Percentiles rank a stretch among this genome's conserved stretches.
Conservation (phyloP, 2,888 invertebrate genomes). For the Abrostola triplasia region DNA sequence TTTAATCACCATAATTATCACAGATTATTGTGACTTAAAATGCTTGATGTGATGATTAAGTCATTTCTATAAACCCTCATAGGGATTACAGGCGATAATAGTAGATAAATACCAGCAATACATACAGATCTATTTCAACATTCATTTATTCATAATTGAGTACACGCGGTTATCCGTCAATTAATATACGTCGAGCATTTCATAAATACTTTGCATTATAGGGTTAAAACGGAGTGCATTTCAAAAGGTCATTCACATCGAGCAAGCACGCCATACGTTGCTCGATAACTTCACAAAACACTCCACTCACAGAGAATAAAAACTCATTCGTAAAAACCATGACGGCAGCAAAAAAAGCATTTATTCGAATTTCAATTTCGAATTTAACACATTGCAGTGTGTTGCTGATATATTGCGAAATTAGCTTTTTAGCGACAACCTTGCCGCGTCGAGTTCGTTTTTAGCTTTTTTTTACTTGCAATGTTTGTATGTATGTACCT, state of each 20-base stretch:
- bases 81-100: no score
- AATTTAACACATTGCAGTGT: constrained; percentile 57
- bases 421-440: constrained; percentile 30
- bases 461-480: no score
- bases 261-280: constrained; percentile 4
- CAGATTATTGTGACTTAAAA: no score
- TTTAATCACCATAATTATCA: no score
- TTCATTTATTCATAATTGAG: background rate
- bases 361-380: constrained; percentile 52
- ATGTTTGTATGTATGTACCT: no score
- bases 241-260: constrained; percentile 10
- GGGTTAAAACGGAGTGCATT: constrained; percentile 14
- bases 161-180: background rate
- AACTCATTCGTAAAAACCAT: constrained; percentile 33
- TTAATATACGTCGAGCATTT: constrained; percentile 3
- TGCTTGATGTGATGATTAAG: no score
- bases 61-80: no score
- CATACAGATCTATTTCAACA: background rate
- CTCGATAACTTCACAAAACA: constrained; percentile 3
- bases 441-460: constrained; percentile 4
- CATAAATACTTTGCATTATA: background rate
- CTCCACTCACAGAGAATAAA: constrained; percentile 20
- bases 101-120: background rate
- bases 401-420: constrained; percentile 42
- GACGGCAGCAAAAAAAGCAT: constrained; percentile 20